Evolutionary conservation across 2,888 invertebrate species (phyloP).

Genomic region (Pterobdella sp.): DNA sequence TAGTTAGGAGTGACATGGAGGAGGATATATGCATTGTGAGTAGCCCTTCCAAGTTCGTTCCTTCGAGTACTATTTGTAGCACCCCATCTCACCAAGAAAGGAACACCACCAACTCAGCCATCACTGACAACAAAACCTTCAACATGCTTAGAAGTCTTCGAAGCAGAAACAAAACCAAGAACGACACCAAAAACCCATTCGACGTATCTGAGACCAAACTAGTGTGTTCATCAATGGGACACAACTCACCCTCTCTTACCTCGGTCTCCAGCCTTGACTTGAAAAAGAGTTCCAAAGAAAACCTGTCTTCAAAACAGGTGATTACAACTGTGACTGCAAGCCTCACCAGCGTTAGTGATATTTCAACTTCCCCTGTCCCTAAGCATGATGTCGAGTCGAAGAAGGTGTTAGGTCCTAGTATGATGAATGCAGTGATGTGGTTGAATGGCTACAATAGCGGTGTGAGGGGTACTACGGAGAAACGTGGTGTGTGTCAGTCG

Average conservation of each 20-base stretch:
- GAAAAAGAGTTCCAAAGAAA: neutral
- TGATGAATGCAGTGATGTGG: neutral
- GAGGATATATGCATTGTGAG: neutral
- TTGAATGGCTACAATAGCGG: neutral
- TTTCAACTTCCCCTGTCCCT: neutral
- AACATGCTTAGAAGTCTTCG: neutral
- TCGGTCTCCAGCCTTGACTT: neutral
- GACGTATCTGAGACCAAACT: neutral
- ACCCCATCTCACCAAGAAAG: neutral
- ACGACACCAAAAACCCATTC: neutral
- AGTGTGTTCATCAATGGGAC: neutral
- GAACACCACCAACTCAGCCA: conserved; percentile 5
- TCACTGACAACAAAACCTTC: neutral
- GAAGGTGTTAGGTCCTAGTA: neutral
- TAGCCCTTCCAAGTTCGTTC: too few species aligned
- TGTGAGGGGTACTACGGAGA: neutral
- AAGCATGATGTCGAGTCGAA: neutral
- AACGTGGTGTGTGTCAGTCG: too few species aligned
- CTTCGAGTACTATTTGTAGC: too few species aligned
- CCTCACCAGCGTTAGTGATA: neutral
- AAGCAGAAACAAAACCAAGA: neutral
- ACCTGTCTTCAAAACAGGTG: neutral
- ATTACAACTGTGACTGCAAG: neutral
- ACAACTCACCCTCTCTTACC: neutral
- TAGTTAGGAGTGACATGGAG: neutral